phyloP scores from a whole-genome alignment of 2,888 invertebrate species.

The Boloria euphrosyne region DNA sequence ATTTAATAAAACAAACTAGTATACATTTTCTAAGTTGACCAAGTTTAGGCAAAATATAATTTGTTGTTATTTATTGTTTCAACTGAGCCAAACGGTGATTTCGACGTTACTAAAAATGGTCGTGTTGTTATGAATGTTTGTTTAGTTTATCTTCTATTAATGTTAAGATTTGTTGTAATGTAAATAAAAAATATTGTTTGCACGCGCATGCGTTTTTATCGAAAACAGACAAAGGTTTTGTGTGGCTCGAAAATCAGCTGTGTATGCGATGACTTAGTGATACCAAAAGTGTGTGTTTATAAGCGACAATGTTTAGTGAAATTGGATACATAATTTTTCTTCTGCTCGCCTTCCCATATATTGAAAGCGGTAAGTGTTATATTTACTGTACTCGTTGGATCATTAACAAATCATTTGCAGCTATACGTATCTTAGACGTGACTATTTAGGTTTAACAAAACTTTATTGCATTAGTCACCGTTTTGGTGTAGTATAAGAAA shows the following conservation, averaged over 20 bases:
- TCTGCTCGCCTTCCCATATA: conserved; percentile 86
- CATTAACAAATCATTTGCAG: conserved; percentile 6
- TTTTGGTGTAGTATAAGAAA: background rate
- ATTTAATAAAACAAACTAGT: conserved; percentile 36
- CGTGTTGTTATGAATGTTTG: conserved; percentile 49
- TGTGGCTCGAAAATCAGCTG: conserved; percentile 83
- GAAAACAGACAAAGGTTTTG: conserved; percentile 84
- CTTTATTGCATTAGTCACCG: conserved; percentile 20
- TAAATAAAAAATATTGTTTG: conserved; percentile 80
- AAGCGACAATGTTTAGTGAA: conserved; percentile 84
- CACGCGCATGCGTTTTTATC: conserved; percentile 82
- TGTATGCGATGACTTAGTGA: conserved; percentile 82
- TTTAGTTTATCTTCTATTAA: conserved; percentile 51
- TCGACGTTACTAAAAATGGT: conserved; percentile 52
- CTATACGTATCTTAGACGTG: background rate
- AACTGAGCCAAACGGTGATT: conserved; percentile 41
- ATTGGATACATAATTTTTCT: conserved; percentile 86
- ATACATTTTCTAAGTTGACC: conserved; percentile 46
- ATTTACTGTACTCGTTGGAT: conserved; percentile 4
- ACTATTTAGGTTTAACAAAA: conserved; percentile 9
- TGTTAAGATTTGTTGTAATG: conserved; percentile 69
- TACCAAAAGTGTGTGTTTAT: conserved; percentile 72
- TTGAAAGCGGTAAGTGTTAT: conserved; percentile 85
- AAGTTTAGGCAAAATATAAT: conserved; percentile 50
- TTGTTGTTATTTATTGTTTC: conserved; percentile 71